Evolutionary conservation across 2,888 invertebrate genomes (phyloP), one percentile per base, ranked within the genome.

Genomic region (Heteromurus nitidus): DNA sequence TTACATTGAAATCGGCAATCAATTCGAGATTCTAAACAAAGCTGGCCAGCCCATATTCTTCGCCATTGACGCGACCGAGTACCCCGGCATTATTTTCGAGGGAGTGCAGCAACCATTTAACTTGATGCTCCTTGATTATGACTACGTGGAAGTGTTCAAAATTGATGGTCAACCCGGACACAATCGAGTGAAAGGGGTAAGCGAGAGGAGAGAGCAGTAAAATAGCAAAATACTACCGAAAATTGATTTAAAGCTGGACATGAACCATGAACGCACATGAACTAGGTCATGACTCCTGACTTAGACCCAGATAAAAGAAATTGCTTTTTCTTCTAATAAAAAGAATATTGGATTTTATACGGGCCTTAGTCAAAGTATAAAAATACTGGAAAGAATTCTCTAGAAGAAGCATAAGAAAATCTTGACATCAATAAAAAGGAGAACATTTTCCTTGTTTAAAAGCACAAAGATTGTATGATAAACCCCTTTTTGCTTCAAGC

Each of bases 41-140:
- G 60, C 65, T 18, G 85, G 85, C 20, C 70, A 80, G 50, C 83
- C 85, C 28, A 83, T 85, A 30, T 83, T 83, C 72, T 85, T 82
- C 60, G 85, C 76, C 3, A 81, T 85, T 24, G 85, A 85, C 47
- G 79, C 85, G 28, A 85, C 85, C n/a, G 85, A 85, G 53, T 85
- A 79, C 75, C 81, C 70, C 44, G 82, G 83, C 20, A 82, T 83
- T 31, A 60, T 85, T 1, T 68, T 84, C 24, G 84, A 84, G 3
- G 85, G 83, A 42, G 58, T 69, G 7, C 70, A 73, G 55, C 73
- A 77, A 62, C 83, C 85, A 1, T 85, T 85, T 60, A 85, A 83
- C 50, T 73, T 85, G 9, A 85, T 85, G 83, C 58, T 85, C n/a
- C 62, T 85, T 18, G 82, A 85, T 62, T 83, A 85, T 72, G 85